Percentiles rank a stretch among this genome's conserved stretches.
Conservation (phyloP, 2,888 invertebrate species). For the Nemapogon koenigi region DNA sequence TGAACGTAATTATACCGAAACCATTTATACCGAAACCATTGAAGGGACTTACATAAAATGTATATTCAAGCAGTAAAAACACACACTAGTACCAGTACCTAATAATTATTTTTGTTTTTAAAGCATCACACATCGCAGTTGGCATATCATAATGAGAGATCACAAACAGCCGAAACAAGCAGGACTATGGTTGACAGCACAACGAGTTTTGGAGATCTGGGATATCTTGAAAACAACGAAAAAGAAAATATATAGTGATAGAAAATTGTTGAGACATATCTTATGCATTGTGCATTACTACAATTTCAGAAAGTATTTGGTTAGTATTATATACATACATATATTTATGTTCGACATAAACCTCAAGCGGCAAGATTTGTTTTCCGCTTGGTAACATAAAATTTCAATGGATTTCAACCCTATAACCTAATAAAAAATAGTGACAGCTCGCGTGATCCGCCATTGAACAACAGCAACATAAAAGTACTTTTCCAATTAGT, state of each 20-base stretch:
- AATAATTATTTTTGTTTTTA: slow-evolving; percentile 5
- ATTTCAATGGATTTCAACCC: too few relatives aligned
- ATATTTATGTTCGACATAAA: background rate
- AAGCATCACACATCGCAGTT: slow-evolving; percentile 42
- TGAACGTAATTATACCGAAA: too few relatives aligned
- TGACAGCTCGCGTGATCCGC: too few relatives aligned
- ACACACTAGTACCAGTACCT: too few relatives aligned
- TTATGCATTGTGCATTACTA: slow-evolving; percentile 37
- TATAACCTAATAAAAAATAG: too few relatives aligned
- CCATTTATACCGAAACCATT: too few relatives aligned
- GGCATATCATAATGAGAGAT: slow-evolving; percentile 45
- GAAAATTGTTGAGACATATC: slow-evolving; percentile 29
- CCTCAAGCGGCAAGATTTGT: too few relatives aligned
- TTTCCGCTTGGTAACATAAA: too few relatives aligned
- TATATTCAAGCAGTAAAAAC: too few relatives aligned
- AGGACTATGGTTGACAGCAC: slow-evolving; percentile 35
- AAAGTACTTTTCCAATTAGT: too few relatives aligned
- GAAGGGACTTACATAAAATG: too few relatives aligned
- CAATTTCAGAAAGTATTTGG: slow-evolving; percentile 12
- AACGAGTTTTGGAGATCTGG: slow-evolving; percentile 43
- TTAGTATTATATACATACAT: background rate
- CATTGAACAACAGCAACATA: too few relatives aligned
- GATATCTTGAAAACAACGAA: slow-evolving; percentile 29
- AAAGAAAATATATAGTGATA: slow-evolving; percentile 27
- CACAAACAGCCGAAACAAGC: slow-evolving; percentile 27